Conservation (phyloP, 2,113 vertebrate genomes). For the Campylorhamphus procurvoides region DNA sequence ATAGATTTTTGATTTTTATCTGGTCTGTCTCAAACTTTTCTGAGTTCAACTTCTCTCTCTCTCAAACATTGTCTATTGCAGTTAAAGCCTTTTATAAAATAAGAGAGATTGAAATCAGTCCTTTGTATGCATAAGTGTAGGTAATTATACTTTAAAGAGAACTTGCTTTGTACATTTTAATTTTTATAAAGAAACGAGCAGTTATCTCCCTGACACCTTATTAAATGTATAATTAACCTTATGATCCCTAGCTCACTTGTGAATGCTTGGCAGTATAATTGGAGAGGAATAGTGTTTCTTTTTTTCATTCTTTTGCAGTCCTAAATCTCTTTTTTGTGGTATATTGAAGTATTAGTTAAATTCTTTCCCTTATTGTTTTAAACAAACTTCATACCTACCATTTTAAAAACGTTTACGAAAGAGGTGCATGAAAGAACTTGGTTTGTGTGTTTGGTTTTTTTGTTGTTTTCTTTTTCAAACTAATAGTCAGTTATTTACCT, state of each 20-base stretch:
- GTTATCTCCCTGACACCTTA: constrained; percentile 91
- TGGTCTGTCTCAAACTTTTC: constrained; percentile 78
- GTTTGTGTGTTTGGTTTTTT: background rate
- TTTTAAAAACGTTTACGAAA: constrained; percentile 55
- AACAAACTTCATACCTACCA: constrained; percentile 73
- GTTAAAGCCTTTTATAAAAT: constrained; percentile 87
- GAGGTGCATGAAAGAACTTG: background rate
- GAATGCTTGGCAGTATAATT: constrained; percentile 88
- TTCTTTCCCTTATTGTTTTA: constrained; percentile 70
- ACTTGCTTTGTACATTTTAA: constrained; percentile 92
- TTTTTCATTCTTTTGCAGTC: constrained; percentile 78
- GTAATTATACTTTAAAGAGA: constrained; percentile 94
- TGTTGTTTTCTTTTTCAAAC: background rate
- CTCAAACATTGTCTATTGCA: constrained; percentile 80
- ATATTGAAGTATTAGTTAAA: constrained; percentile 75
- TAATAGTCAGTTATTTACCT: constrained; percentile 12
- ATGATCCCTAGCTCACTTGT: constrained; percentile 85
- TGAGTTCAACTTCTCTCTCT: constrained; percentile 77
- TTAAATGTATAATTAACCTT: constrained; percentile 96
- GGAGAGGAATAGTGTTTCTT: constrained; percentile 78
- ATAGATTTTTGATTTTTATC: constrained; percentile 77
- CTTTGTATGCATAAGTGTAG: constrained; percentile 89
- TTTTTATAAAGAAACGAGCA: constrained; percentile 93
- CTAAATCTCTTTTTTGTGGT: constrained; percentile 77
- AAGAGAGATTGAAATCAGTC: constrained; percentile 86